A percentile compares a stretch with the other conserved stretches of the same genome.
Evolutionary conservation across 2,888 invertebrate genomes (phyloP).

Genomic region (Octodonta nipae): DNA sequence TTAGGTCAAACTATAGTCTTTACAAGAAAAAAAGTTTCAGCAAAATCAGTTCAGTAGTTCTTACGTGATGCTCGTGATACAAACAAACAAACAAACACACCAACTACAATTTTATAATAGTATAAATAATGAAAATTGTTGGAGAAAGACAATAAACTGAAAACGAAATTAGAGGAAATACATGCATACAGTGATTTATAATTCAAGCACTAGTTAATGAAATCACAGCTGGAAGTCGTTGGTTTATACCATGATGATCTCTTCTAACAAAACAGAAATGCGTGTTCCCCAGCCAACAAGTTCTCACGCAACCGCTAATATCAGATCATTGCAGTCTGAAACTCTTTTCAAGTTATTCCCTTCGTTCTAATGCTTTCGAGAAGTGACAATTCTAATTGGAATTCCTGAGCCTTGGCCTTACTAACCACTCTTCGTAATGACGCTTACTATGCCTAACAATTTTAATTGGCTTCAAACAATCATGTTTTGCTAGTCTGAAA

Average conservation of each 20-base stretch:
- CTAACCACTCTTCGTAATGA: constrained; percentile 31
- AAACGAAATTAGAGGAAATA: too few relatives aligned
- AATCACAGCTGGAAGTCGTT: constrained; percentile 9
- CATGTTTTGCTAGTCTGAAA: constrained; percentile 22
- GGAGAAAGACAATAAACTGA: too few relatives aligned
- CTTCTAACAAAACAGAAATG: constrained; percentile 3
- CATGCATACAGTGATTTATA: background rate
- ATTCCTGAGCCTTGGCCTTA: constrained; percentile 32
- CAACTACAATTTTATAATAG: too few relatives aligned
- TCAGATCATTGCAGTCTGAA: constrained; percentile 7
- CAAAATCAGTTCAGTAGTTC: too few relatives aligned
- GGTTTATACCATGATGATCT: constrained; percentile 6
- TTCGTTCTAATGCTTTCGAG: constrained; percentile 20
- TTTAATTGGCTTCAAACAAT: constrained; percentile 33
- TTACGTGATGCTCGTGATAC: too few relatives aligned
- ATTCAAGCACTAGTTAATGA: constrained; percentile 11
- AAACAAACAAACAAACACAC: too few relatives aligned
- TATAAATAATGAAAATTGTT: too few relatives aligned
- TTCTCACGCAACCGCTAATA: constrained; percentile 9
- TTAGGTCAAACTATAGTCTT: too few relatives aligned
- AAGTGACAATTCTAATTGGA: constrained; percentile 37
- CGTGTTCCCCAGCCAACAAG: constrained; percentile 8
- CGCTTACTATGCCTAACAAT: constrained; percentile 31
- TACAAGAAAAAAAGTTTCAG: too few relatives aligned
- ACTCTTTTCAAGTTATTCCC: background rate